These are phyloP conservation scores for Mastigias papua DNA, from an alignment of 30 jellyfish, hydroid and myxozoan species.

Conservation along the genomic window DNA sequence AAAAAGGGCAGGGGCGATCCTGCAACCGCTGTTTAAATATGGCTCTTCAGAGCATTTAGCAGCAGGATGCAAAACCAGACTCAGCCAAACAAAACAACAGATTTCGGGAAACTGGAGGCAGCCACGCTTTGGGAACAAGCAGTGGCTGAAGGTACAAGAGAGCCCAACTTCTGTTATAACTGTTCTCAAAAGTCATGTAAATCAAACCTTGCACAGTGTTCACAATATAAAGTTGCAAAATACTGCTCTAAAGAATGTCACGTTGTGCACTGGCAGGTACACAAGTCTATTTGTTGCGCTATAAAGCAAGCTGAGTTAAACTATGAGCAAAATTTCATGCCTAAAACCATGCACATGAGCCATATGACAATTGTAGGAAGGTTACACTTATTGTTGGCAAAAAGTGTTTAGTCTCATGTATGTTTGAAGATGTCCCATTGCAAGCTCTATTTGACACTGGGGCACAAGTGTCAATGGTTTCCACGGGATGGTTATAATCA, in stretches of 20 bases:
- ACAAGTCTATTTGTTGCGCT: slow-evolving; percentile 30
- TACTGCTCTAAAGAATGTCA: slow-evolving; percentile 42
- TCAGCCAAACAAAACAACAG: not conserved
- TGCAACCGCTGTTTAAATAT: slow-evolving; percentile 46
- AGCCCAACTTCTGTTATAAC: not conserved
- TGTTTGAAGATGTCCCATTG: not conserved
- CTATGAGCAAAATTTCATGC: not conserved
- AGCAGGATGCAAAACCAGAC: slow-evolving; percentile 11
- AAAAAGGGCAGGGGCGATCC: slow-evolving; percentile 26
- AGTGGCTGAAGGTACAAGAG: slow-evolving; percentile 22
- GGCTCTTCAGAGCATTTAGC: slow-evolving; percentile 29
- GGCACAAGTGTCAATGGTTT: slow-evolving; percentile 53
- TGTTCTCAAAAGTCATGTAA: not conserved
- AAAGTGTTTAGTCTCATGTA: slow-evolving; percentile 30
- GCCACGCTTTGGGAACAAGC: slow-evolving; percentile 35
- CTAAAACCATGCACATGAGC: slow-evolving; percentile 10
- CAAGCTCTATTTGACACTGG: slow-evolving; percentile 62
- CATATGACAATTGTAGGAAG: slow-evolving; percentile 25
- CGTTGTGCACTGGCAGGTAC: slow-evolving; percentile 21
- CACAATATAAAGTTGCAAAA: slow-evolving; percentile 14
- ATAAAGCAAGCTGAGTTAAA: not conserved
- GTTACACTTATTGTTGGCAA: slow-evolving; percentile 26
- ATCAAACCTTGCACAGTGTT: not conserved
- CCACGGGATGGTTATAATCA: slow-evolving; percentile 3
- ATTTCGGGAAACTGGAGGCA: slow-evolving; percentile 45